Conservation (phyloP, 2,113 vertebrate species). For the Seriola aureovittata region DNA sequence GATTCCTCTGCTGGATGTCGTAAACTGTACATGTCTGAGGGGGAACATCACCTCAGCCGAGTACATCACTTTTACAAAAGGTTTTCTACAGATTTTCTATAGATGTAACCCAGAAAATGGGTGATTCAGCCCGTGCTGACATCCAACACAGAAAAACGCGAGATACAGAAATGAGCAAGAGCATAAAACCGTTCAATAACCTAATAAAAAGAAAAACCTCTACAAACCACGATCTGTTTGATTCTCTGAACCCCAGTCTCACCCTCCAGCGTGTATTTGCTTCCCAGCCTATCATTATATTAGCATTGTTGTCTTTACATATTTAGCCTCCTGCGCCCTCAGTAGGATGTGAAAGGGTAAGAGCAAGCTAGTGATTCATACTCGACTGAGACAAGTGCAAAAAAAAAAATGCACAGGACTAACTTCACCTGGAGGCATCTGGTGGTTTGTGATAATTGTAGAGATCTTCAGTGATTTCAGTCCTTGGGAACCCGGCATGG, state of each 20-base stretch:
- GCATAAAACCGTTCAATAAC: slow-evolving; percentile 6
- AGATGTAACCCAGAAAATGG: background rate
- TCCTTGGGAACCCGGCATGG: background rate
- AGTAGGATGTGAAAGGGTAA: background rate
- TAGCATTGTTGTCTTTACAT: slow-evolving; percentile 2
- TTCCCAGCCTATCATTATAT: background rate
- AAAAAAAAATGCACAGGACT: slow-evolving; percentile 10
- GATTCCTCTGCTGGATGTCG: too few relatives aligned
- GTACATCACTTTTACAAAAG: too few relatives aligned
- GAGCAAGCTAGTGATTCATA: background rate
- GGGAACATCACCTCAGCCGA: too few relatives aligned
- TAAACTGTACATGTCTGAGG: too few relatives aligned
- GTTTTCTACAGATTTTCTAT: too few relatives aligned
- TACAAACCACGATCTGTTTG: background rate
- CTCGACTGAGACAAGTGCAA: background rate
- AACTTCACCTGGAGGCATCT: background rate
- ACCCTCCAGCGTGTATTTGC: background rate
- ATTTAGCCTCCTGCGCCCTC: slow-evolving; percentile 13
- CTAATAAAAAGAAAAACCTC: background rate
- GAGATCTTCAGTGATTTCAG: slow-evolving; percentile 16
- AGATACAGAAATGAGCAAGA: background rate
- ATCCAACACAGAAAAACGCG: background rate
- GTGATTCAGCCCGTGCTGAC: slow-evolving; percentile 26
- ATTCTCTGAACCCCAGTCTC: background rate
- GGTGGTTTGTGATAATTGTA: background rate